phyloP scores from a whole-genome alignment of 2,113 vertebrate genomes.

The Sitta europaea region DNA sequence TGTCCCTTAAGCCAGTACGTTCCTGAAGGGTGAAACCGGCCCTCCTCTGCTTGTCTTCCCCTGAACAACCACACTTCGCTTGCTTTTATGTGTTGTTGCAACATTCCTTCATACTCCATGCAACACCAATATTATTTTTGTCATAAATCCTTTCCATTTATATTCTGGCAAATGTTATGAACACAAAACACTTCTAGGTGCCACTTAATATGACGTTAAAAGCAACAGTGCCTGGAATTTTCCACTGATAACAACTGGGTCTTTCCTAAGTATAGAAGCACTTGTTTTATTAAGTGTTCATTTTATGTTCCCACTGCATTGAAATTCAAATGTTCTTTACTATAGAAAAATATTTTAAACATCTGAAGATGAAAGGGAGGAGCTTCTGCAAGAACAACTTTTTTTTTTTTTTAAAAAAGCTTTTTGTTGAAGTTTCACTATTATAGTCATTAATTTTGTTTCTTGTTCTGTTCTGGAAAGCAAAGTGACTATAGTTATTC shows the following conservation, averaged over 20 bases:
- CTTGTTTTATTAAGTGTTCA: slow-evolving; percentile 63
- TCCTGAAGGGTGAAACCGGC: neutral
- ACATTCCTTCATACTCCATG: neutral
- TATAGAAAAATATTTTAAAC: neutral
- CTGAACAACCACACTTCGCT: neutral
- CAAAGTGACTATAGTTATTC: neutral
- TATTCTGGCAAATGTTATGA: slow-evolving; percentile 56
- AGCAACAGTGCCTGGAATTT: slow-evolving; percentile 63
- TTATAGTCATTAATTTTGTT: neutral
- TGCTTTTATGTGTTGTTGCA: neutral
- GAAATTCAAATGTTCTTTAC: slow-evolving; percentile 1
- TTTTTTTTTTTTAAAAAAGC: neutral
- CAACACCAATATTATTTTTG: slow-evolving; percentile 26
- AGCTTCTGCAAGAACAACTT: neutral
- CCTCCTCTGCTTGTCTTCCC: neutral
- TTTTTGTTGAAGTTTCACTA: neutral
- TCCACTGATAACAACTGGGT: slow-evolving; percentile 63
- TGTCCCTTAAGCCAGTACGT: accelerated
- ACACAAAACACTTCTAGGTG: slow-evolving; percentile 60
- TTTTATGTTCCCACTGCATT: slow-evolving; percentile 58
- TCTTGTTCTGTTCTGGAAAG: neutral
- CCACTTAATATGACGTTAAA: slow-evolving; percentile 54
- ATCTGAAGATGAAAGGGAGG: neutral
- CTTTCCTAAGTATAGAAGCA: slow-evolving; percentile 72
- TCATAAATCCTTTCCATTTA: slow-evolving; percentile 46